These are phyloP conservation scores for Peromyscus melanophrys DNA, from an alignment of 2,797 vertebrate species.

Conservation along the genomic window DNA sequence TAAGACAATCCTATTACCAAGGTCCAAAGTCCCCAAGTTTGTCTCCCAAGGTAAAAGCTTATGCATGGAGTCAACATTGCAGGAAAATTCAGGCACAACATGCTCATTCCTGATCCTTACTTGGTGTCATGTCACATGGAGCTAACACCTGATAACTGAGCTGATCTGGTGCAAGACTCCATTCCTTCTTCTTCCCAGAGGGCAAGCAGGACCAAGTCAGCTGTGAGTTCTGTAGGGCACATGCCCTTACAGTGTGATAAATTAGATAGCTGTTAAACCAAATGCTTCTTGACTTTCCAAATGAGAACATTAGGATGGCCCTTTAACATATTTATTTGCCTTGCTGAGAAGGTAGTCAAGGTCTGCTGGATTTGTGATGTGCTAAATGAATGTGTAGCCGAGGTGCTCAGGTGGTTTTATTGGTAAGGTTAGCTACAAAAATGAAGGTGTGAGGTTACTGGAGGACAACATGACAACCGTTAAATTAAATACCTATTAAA, in stretches of 20 bases:
- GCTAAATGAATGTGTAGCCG: conserved; percentile 79
- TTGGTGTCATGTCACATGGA: not conserved
- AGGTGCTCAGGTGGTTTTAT: conserved; percentile 83
- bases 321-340: conserved; percentile 74
- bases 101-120: not conserved
- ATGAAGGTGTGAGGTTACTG: conserved; percentile 74
- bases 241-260: conserved; percentile 72
- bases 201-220: conserved; percentile 27
- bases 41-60: not conserved
- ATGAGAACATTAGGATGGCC: conserved; percentile 69
- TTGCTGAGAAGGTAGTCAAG: conserved; percentile 72
- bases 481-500: conserved; percentile 83
- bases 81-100: not conserved
- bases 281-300: conserved; percentile 76
- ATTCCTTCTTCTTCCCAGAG: conserved; percentile 24
- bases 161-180: not conserved
- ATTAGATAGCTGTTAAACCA: conserved; percentile 61
- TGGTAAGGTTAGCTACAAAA: conserved; percentile 85
- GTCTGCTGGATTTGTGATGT: conserved; percentile 80
- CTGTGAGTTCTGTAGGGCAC: conserved; percentile 2
- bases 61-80: not conserved
- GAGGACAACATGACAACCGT: conserved; percentile 82
- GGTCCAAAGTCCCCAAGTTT: not conserved
- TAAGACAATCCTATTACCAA: conserved; percentile 8
- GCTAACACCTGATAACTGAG: not conserved